Evolutionary conservation across 2,113 vertebrate species (phyloP).

Genomic region (Anoura caudifer): DNA sequence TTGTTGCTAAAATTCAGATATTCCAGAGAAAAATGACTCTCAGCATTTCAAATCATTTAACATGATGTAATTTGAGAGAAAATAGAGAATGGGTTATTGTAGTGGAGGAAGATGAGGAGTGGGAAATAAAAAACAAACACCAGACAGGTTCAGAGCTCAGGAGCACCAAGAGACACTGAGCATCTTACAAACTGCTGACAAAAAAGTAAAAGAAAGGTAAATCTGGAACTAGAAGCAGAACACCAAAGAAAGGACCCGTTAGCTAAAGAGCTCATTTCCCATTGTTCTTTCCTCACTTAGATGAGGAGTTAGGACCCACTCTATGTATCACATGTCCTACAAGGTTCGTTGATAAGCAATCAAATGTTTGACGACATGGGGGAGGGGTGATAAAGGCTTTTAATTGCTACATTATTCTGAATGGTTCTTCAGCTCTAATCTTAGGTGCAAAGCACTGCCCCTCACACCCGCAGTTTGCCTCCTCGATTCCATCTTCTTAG

Average conservation of each 20-base stretch:
- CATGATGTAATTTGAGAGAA: neutral
- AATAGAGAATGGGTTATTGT: neutral
- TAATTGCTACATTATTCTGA: constrained; percentile 24
- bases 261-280: neutral
- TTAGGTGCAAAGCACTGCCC: neutral
- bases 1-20: neutral
- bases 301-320: neutral
- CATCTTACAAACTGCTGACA: neutral
- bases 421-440: neutral
- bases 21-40: neutral
- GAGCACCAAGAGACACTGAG: neutral
- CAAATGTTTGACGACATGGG: neutral
- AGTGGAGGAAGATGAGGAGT: neutral
- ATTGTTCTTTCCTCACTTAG: neutral
- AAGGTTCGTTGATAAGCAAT: constrained; percentile 24
- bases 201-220: neutral
- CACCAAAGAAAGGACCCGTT: neutral
- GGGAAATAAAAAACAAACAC: neutral
- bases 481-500: neutral
- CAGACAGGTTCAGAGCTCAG: neutral
- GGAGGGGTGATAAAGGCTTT: neutral
- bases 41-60: neutral
- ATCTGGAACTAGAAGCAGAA: neutral
- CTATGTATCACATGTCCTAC: neutral
- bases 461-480: neutral